Base-by-base conservation (phyloP, 2,797 vertebrate species). In the Mormyrus hasselquistii region DNA sequence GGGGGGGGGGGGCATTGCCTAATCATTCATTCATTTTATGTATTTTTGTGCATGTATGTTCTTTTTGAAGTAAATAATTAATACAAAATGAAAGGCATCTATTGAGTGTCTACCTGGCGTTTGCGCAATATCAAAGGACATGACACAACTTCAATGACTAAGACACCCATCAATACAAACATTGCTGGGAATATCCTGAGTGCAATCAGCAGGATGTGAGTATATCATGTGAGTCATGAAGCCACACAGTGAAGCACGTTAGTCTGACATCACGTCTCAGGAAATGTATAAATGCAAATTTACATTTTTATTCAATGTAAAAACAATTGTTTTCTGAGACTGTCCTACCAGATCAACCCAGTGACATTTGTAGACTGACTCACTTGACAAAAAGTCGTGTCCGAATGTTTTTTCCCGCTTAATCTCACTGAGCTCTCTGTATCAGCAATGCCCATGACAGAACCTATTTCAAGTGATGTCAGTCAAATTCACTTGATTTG, bases 121-220 rank as follows among this genome's bases (percentile, higher is more conserved):
- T 34, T 87, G 7, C 0, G 19, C 25, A 41, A n/a, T 87, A 59
- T 87, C 19, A 57, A 57, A 57, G 16, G n/a, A 85, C 14, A 25
- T 59, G 52, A 57, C 62, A 88, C 53, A 88, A n/a, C 38, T 62
- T 85, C 44, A 85, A 16, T 85, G 55, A 85, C 79, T 83, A 65
- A 89, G 34, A 50, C 52, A 89, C 38, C 34, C 76, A 89, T n/a
- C n/a, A 53, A 19, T 52, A 65, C 38, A 62, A 85, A 82, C n/a
- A 50, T 12, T 50, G 57, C 12, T 12, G 19, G 50, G 29, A 87
- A 59, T 87, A 44, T 59, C 85, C 85, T 5, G 6, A 34, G 14
- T 7, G 19, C n/a, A 25, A 22, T 88, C 38, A 83, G 50, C 73
- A 79, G 49, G 50, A 52, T 82, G 19, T 76, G 29, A 22, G 38